A percentile compares a stretch with the other conserved stretches of the same genome.
These are phyloP conservation scores for Podargus strigoides DNA, from an alignment of 2,797 vertebrate species.

Conservation along the genomic window DNA sequence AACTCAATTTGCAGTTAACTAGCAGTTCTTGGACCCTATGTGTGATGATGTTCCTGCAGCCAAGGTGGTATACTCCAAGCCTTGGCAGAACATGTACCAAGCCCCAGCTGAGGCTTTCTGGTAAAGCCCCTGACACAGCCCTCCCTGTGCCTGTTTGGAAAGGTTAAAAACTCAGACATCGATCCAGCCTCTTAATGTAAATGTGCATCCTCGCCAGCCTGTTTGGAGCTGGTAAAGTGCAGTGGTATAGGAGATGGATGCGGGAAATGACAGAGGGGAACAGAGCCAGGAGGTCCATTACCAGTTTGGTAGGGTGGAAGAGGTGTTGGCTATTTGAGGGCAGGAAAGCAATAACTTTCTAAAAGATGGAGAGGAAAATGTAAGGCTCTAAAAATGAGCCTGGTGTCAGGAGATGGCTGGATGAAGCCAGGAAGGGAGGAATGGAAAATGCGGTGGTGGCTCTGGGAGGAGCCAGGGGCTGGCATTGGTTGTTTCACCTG, in stretches of 20 bases:
- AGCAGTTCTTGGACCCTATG: background rate
- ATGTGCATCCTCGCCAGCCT: background rate
- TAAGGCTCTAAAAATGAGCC: background rate
- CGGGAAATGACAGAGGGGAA: background rate
- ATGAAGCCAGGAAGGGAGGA: background rate
- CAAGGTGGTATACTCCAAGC: rapidly evolving
- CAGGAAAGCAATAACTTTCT: background rate
- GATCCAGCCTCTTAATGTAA: background rate
- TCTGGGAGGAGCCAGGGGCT: background rate
- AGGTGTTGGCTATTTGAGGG: background rate
- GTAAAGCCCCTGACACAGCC: background rate
- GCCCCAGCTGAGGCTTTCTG: background rate
- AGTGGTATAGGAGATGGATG: background rate
- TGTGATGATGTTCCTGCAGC: background rate
- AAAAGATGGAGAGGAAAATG: background rate
- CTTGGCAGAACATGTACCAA: background rate
- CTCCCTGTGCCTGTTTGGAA: background rate
- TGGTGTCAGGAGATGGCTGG: background rate
- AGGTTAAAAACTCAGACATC: background rate
- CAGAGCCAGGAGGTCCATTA: constrained; percentile 42
- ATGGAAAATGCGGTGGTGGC: background rate
- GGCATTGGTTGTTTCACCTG: background rate
- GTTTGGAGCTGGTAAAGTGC: background rate
- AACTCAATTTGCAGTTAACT: background rate
- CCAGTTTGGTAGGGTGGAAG: background rate